Base-by-base conservation (phyloP, 2,888 invertebrate species). In the Lithosia quadra region DNA sequence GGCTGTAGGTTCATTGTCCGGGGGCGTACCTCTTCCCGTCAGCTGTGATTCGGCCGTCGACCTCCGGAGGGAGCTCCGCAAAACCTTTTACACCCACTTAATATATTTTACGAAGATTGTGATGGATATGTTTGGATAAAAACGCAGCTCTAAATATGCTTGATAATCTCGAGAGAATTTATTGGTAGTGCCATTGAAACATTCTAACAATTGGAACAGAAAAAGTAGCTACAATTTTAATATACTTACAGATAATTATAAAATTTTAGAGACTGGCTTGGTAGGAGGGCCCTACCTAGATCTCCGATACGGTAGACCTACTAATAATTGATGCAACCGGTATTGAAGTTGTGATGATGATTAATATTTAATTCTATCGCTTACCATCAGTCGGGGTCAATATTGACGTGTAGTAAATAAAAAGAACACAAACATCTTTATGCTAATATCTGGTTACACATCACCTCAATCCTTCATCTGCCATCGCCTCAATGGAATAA, bases 31-130 rank as follows among this genome's bases (percentile, higher is more conserved):
- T 84, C 82, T 79, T 86, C 87, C 89, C 86, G 90, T 72, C 70
- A 70, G 70, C 63, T 91, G 92, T 91, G 91, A 91, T 90, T 81
- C 81, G 92, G 88, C 82, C 92, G 81, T 79, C 86, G 88, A 92
- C 90, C 92, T 85, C 78, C 60, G 11, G 34, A 43, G 58, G 82
- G 75, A 74, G 34, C 63, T 18, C 67, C 60, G 60, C 33, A 56
- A 74, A 78, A 82, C 81, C 82, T 81, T 75, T 76, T 76, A 70
- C 68, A 53, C 69, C 61, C 62, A 56, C 65, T 49, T 53, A 58
- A 56, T 64, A 73, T 75, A 65, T 81, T 80, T 81, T 71, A 77
- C 63, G 72, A 63, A 74, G 68, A 74, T 60, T 71, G 66, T 68
- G 72, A 77, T 72, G 65, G 33, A 28, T 33, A 58, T 43, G 18